Conservation (phyloP, 2,888 invertebrate species). For the Hofmannophila pseudospretella region DNA sequence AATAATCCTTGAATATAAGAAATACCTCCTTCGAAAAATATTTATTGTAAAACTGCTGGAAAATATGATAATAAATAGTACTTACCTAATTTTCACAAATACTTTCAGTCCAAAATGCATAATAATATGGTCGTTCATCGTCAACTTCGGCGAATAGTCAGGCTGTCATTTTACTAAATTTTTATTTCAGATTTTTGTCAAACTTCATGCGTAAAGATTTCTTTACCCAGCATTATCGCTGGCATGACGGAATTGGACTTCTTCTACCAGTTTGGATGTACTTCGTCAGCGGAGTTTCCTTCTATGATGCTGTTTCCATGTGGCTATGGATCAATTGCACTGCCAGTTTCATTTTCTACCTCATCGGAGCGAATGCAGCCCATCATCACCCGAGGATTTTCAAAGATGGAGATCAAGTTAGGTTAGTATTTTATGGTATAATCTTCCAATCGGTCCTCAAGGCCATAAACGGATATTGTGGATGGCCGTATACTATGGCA, state of each 20-base stretch:
- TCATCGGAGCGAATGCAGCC: constrained; percentile 84
- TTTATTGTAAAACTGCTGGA: too few species aligned
- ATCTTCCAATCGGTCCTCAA: too few species aligned
- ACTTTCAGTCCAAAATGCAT: too few species aligned
- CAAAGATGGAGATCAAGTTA: constrained; percentile 86
- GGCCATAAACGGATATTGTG: too few species aligned
- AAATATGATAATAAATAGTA: too few species aligned
- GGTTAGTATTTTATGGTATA: constrained; percentile 46
- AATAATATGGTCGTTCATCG: too few species aligned
- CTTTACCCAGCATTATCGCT: constrained; percentile 43
- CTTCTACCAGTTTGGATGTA: constrained; percentile 62
- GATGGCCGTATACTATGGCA: too few species aligned
- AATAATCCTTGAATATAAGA: too few species aligned
- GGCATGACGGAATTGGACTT: constrained; percentile 52
- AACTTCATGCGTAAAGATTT: constrained; percentile 41
- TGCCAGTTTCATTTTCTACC: constrained; percentile 78
- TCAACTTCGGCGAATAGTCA: too few species aligned
- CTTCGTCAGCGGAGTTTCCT: constrained; percentile 39
- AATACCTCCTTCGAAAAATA: too few species aligned
- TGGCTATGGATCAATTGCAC: constrained; percentile 77
- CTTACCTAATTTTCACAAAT: too few species aligned
- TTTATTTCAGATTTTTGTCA: constrained; percentile 41
- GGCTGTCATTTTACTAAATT: too few species aligned
- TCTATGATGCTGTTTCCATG: constrained; percentile 45
- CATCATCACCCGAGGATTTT: constrained; percentile 90